Percentiles rank a stretch among this genome's conserved stretches.
These are phyloP conservation scores for Calidris pygmaea DNA, from an alignment of 2,113 vertebrate species.

Conservation along the genomic window DNA sequence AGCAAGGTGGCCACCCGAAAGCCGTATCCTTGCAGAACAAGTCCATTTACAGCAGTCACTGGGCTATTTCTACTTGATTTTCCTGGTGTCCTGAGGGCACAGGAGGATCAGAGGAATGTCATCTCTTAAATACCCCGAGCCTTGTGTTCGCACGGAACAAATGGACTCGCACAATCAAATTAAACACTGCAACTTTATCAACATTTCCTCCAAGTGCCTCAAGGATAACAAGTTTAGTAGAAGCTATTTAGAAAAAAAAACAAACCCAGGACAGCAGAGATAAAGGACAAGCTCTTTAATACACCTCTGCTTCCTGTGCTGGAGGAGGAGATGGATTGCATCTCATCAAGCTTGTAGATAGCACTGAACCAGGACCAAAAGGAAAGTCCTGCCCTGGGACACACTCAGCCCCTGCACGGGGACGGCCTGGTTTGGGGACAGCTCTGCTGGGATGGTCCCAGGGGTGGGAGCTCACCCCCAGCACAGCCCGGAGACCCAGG, in stretches of 20 bases:
- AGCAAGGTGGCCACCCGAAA: not conserved
- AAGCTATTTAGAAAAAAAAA: not conserved
- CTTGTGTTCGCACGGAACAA: not conserved
- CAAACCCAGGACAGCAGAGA: not conserved
- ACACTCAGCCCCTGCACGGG: not conserved
- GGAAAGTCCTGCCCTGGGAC: not conserved
- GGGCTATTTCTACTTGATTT: not conserved
- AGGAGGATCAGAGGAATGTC: not conserved
- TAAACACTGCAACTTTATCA: slow-evolving; percentile 13
- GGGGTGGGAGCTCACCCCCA: not conserved
- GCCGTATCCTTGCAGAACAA: not conserved
- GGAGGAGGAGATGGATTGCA: not conserved
- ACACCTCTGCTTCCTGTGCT: not conserved
- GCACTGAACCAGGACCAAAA: not conserved
- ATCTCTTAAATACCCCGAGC: not conserved
- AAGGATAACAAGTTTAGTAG: not conserved
- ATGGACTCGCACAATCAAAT: not conserved
- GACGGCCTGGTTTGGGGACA: not conserved
- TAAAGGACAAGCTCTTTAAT: not conserved
- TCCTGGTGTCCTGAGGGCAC: not conserved
- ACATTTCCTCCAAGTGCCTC: slow-evolving; percentile 22
- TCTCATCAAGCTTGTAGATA: not conserved
- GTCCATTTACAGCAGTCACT: not conserved
- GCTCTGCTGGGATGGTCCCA: not conserved
- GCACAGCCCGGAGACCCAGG: not conserved